Conservation (phyloP, 1,140 invertebrate genomes). For the Melipona quadrifasciata region DNA sequence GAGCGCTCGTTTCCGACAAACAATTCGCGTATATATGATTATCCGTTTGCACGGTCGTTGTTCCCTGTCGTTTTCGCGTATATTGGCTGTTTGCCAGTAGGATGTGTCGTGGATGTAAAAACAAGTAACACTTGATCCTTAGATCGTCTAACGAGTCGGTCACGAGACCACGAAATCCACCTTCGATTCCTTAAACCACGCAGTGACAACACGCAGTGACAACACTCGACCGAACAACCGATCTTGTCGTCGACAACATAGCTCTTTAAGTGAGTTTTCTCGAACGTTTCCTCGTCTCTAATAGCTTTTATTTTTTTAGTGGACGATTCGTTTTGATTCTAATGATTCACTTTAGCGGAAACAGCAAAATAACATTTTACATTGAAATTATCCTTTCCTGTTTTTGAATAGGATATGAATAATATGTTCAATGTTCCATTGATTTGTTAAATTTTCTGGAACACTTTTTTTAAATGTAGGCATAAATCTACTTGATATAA, state of each 20-base stretch:
- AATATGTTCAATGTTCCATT: too few relatives aligned
- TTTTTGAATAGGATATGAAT: neutral
- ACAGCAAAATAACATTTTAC: neutral
- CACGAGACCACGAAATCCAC: neutral
- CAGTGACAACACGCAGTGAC: too few relatives aligned
- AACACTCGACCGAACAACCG: neutral
- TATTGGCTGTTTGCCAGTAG: neutral
- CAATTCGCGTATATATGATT: neutral
- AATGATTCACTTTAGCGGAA: neutral
- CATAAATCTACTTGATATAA: neutral
- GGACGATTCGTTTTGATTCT: neutral
- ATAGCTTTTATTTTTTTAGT: neutral
- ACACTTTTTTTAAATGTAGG: neutral
- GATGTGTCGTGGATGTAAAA: constrained; percentile 40
- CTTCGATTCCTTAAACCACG: neutral
- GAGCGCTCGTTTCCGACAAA: neutral
- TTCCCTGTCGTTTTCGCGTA: neutral
- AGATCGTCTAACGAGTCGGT: neutral
- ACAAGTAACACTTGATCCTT: constrained; percentile 24
- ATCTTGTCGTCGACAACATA: neutral
- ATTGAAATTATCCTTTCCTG: neutral
- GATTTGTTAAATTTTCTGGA: neutral
- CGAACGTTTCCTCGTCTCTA: neutral
- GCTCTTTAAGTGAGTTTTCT: constrained; percentile 22
- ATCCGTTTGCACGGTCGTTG: neutral